These are phyloP conservation scores for Indicator indicator DNA, from an alignment of 2,113 vertebrate species.

Conservation along the genomic window DNA sequence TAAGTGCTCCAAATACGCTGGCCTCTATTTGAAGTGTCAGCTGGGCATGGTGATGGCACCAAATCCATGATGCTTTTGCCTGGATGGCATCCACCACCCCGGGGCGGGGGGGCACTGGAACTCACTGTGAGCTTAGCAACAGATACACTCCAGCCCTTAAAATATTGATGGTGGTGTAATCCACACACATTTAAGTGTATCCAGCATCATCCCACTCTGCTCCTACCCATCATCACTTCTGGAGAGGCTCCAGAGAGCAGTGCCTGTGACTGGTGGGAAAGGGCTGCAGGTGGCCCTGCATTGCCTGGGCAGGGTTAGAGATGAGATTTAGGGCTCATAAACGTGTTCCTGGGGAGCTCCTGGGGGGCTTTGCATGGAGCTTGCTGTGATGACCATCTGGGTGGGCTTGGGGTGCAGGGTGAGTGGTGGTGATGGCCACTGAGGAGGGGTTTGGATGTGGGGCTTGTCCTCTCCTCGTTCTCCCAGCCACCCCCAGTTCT, in stretches of 20 bases:
- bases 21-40: background rate
- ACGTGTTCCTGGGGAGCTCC: background rate
- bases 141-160: conserved; percentile 24
- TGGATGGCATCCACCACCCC: background rate
- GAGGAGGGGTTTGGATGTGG: fast-evolving
- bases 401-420: background rate
- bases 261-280: background rate
- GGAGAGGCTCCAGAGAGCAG: background rate
- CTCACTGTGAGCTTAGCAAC: background rate
- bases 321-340: background rate
- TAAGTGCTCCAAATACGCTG: background rate
- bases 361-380: fast-evolving
- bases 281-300: background rate
- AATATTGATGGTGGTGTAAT: conserved; percentile 18
- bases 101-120: background rate
- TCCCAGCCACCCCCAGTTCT: fast-evolving
- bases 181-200: background rate
- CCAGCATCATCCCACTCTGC: background rate
- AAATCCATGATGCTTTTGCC: fast-evolving
- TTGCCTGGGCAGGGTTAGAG: fast-evolving
- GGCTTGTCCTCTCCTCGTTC: background rate
- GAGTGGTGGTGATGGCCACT: fast-evolving
- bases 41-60: fast-evolving
- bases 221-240: background rate
- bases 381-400: fast-evolving